Conservation (phyloP, 2,888 invertebrate species). For the Pelosia muscerda region DNA sequence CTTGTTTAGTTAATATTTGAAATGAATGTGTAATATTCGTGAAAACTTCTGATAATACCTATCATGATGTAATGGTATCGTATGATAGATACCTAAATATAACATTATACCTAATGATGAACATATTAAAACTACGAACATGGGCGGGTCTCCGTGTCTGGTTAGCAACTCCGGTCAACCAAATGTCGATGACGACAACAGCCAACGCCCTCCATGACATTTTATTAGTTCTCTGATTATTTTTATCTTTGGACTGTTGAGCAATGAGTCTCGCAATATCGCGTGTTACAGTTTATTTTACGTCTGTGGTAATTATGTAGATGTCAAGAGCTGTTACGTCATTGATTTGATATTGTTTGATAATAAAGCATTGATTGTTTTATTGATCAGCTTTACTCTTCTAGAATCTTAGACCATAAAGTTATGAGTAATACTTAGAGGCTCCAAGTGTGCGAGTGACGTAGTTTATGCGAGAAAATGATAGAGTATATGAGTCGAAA, state of each 20-base stretch:
- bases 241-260: conserved; percentile 7
- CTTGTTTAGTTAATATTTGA: too few species aligned
- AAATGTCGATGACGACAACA: conserved; percentile 22
- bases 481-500: too few species aligned
- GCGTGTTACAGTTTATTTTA: neutral
- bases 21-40: neutral
- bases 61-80: neutral
- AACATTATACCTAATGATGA: neutral
- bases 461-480: too few species aligned
- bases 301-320: neutral
- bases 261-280: conserved; percentile 7
- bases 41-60: neutral
- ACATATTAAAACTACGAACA: neutral
- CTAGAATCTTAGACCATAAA: too few species aligned
- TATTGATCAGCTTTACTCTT: neutral
- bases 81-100: neutral
- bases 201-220: conserved; percentile 28
- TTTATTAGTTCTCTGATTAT: conserved; percentile 39
- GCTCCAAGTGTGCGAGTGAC: too few species aligned
- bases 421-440: too few species aligned
- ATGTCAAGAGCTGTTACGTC: neutral
- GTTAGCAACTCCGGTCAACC: conserved; percentile 4
- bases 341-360: neutral
- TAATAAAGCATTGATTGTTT: neutral
- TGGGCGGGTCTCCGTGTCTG: conserved; percentile 5